phyloP scores from a whole-genome alignment of 2,888 invertebrate species.

The Drosophila neonasuta region DNA sequence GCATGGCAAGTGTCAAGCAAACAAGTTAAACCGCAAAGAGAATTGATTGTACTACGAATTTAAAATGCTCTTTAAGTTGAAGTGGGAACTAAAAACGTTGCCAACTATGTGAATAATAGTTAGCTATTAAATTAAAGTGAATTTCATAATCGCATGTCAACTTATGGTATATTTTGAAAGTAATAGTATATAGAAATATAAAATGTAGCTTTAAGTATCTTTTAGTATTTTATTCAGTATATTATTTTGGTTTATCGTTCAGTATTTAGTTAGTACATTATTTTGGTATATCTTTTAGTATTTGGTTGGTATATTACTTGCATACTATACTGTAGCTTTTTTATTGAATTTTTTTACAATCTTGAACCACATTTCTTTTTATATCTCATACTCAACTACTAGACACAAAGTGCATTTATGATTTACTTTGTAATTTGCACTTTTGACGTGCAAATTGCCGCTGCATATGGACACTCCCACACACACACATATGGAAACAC shows the following conservation, averaged over 20 bases:
- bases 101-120: neutral
- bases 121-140: too few species aligned
- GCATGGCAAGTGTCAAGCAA: constrained; percentile 35
- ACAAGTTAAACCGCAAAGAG: constrained; percentile 28
- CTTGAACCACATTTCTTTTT: neutral
- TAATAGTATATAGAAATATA: too few species aligned
- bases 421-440: constrained; percentile 43
- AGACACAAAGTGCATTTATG: constrained; percentile 9
- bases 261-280: too few species aligned
- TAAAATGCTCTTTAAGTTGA: constrained; percentile 1
- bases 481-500: neutral
- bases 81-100: constrained; percentile 9
- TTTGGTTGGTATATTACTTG: too few species aligned
- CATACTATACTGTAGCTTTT: too few species aligned
- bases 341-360: neutral
- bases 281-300: too few species aligned
- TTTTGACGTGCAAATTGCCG: constrained; percentile 51
- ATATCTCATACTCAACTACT: neutral
- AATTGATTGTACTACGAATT: neutral
- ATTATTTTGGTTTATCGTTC: too few species aligned
- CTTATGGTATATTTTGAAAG: too few species aligned
- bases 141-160: rapidly evolving
- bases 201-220: too few species aligned
- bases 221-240: too few species aligned
- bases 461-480: constrained; percentile 34